Evolutionary conservation across 2,888 invertebrate species (phyloP).

Genomic region (Melangyna quadrimaculata): DNA sequence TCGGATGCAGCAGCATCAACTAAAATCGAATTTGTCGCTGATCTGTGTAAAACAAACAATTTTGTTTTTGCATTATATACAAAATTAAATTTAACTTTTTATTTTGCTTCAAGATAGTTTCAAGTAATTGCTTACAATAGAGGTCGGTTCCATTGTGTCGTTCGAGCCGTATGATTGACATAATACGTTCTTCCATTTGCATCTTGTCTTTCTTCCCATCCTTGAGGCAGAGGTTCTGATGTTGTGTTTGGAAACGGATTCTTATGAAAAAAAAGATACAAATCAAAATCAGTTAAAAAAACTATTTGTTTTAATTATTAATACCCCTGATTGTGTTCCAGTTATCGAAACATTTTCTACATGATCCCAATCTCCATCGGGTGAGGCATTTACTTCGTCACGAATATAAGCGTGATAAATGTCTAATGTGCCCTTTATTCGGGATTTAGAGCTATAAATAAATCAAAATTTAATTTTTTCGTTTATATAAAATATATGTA

Average conservation of each 20-base stretch:
- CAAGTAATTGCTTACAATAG: slow-evolving; percentile 83
- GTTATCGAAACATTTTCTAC: slow-evolving; percentile 77
- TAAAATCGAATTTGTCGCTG: slow-evolving; percentile 77
- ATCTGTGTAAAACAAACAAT: slow-evolving; percentile 72
- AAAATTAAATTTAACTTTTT: neutral
- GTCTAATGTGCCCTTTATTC: slow-evolving; percentile 95
- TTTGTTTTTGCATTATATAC: neutral
- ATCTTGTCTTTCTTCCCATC: slow-evolving; percentile 99
- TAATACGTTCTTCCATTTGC: slow-evolving; percentile 98
- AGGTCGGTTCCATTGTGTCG: slow-evolving; percentile 98
- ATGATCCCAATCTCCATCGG: slow-evolving; percentile 80
- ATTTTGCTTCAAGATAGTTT: neutral
- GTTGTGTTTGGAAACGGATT: slow-evolving; percentile 80
- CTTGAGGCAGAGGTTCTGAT: slow-evolving; percentile 88
- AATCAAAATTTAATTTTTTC: slow-evolving; percentile 19
- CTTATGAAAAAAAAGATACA: slow-evolving; percentile 75
- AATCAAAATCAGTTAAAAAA: neutral
- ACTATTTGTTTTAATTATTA: neutral
- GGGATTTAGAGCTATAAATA: slow-evolving; percentile 90
- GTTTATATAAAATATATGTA: neutral
- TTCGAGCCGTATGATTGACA: slow-evolving; percentile 96
- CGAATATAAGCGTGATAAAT: slow-evolving; percentile 93
- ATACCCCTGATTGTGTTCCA: slow-evolving; percentile 76
- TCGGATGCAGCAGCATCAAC: slow-evolving; percentile 87
- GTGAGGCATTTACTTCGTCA: slow-evolving; percentile 80